phyloP scores from a whole-genome alignment of 2,888 invertebrate genomes.

The Phyllotreta cruciferae region DNA sequence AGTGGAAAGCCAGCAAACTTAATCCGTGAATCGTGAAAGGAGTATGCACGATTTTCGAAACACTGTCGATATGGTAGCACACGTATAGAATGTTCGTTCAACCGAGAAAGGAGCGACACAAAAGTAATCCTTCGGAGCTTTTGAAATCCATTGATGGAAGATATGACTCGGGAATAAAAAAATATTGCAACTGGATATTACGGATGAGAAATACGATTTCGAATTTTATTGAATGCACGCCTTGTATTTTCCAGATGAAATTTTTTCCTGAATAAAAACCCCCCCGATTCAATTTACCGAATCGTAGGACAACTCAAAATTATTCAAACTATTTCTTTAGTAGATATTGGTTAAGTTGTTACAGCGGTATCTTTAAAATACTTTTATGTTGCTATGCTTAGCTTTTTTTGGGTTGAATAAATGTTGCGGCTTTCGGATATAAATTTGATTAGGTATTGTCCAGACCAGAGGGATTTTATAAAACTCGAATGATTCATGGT shows the following conservation, averaged over 20 bases:
- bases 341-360: no score
- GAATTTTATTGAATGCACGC: constrained; percentile 2
- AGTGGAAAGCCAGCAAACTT: constrained; percentile 1
- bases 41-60: constrained; percentile 12
- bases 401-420: neutral
- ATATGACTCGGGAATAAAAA: constrained; percentile 26
- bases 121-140: constrained; percentile 34
- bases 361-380: no score
- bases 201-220: constrained; percentile 16
- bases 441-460: constrained; percentile 24
- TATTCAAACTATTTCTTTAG: no score
- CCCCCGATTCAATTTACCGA: neutral
- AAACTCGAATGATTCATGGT: constrained; percentile 11
- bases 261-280: neutral
- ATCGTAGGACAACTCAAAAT: neutral
- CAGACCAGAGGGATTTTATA: constrained; percentile 11
- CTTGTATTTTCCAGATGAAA: neutral
- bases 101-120: constrained; percentile 27
- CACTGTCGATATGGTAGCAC: constrained; percentile 1
- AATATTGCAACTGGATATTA: constrained; percentile 24
- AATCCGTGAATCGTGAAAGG: constrained; percentile 30
- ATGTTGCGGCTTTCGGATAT: constrained; percentile 11
- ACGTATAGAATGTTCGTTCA: constrained; percentile 28
- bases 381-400: no score
- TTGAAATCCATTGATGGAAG: constrained; percentile 23